Percentiles rank a stretch among this genome's conserved stretches.
phyloP scores from a whole-genome alignment of 64 coral and sea anemone species.

The Platygyra sinensis region DNA sequence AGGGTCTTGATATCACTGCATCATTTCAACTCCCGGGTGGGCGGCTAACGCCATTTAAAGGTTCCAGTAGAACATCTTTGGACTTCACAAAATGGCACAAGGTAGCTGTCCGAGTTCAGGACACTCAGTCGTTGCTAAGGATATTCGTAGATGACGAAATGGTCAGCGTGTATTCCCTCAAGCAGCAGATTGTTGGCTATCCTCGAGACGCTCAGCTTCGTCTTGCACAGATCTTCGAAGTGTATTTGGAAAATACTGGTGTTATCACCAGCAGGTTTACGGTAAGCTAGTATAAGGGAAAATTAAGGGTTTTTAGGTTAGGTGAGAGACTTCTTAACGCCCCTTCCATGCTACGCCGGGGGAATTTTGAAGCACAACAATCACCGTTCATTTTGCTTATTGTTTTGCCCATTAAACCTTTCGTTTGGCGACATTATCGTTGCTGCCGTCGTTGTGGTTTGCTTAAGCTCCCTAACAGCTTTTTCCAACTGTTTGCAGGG shows the following conservation, averaged over 20 bases:
- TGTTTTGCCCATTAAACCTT: too few species aligned
- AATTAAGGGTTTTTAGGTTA: too few species aligned
- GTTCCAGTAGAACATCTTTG: background rate
- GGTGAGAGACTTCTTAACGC: too few species aligned
- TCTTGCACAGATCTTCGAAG: constrained; percentile 52
- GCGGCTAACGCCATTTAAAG: background rate
- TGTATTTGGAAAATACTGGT: background rate
- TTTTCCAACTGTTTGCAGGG: constrained; percentile 21
- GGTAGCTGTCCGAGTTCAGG: constrained; percentile 56
- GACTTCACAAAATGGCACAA: constrained; percentile 64
- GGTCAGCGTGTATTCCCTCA: constrained; percentile 26
- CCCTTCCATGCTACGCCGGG: too few species aligned
- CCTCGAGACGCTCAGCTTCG: constrained; percentile 45
- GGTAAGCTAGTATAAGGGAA: constrained; percentile 16
- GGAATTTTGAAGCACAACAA: too few species aligned
- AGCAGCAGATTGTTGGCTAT: background rate
- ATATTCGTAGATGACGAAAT: constrained; percentile 56
- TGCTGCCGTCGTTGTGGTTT: too few species aligned
- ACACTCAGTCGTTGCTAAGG: constrained; percentile 30
- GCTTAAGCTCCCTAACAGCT: background rate
- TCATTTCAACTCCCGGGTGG: background rate
- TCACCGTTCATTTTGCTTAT: too few species aligned
- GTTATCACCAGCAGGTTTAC: constrained; percentile 42
- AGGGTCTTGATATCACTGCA: background rate
- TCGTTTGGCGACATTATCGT: too few species aligned